Percentiles rank a stretch among this genome's conserved stretches.
Evolutionary conservation across 2,888 invertebrate genomes (phyloP).

Genomic region (Lithophane semibrunnea): DNA sequence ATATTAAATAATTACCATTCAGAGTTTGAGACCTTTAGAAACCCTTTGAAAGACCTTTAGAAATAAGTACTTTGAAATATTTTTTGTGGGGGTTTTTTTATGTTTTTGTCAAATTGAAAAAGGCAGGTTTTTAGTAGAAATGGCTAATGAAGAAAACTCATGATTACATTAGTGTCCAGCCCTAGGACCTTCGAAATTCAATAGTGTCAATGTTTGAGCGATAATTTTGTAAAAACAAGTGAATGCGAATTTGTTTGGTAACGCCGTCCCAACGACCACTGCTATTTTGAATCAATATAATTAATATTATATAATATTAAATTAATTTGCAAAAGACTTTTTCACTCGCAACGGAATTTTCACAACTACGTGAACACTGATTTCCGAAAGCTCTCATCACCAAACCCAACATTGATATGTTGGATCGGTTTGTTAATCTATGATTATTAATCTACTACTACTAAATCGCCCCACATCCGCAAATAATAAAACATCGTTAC

Average conservation of each 20-base stretch:
- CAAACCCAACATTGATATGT: too few relatives aligned
- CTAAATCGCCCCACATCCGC: not conserved
- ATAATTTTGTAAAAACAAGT: not conserved
- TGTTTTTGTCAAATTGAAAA: not conserved
- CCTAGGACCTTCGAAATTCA: not conserved
- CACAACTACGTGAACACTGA: not conserved
- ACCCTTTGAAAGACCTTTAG: too few relatives aligned
- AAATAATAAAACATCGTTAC: slow-evolving; percentile 3
- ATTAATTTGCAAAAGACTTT: not conserved
- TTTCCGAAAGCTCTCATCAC: not conserved
- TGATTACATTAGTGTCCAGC: not conserved
- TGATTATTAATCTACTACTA: too few relatives aligned
- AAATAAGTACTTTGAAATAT: slow-evolving; percentile 29
- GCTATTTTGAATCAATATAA: not conserved
- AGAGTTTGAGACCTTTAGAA: slow-evolving; percentile 4
- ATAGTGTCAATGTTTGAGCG: not conserved
- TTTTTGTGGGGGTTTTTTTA: not conserved
- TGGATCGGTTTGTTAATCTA: too few relatives aligned
- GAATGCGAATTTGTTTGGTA: not conserved
- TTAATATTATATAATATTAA: too few relatives aligned
- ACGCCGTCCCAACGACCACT: not conserved
- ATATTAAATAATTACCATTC: slow-evolving; percentile 33
- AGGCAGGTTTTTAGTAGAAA: not conserved
- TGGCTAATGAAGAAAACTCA: not conserved
- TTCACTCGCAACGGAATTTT: not conserved